These are phyloP conservation scores for Lutjanus campechanus DNA, from an alignment of 2,797 vertebrate genomes.

Conservation along the genomic window DNA sequence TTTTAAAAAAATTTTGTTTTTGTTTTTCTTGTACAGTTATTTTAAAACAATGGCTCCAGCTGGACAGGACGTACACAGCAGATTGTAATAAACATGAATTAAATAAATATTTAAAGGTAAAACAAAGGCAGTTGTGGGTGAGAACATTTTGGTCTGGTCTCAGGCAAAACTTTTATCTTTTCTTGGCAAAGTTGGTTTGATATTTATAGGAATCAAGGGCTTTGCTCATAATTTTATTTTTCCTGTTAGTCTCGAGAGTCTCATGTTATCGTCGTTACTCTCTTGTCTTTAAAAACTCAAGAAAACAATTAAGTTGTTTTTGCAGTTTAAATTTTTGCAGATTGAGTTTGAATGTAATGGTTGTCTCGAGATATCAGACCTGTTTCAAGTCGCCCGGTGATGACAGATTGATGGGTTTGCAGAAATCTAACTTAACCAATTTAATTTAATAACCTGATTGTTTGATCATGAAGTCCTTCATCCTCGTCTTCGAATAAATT, in stretches of 20 bases:
- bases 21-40: neutral
- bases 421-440: slow-evolving; percentile 1
- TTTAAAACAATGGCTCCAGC: slow-evolving; percentile 1
- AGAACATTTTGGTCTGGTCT: neutral
- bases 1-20: neutral
- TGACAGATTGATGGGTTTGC: slow-evolving; percentile 3
- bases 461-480: slow-evolving; percentile 9
- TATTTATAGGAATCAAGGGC: slow-evolving; percentile 8
- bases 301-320: slow-evolving; percentile 7
- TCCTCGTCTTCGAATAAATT: slow-evolving; percentile 13
- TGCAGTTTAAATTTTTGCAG: slow-evolving; percentile 1
- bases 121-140: slow-evolving; percentile 8
- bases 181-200: neutral
- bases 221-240: slow-evolving; percentile 25
- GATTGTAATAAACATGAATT: neutral
- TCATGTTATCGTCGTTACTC: too few relatives aligned
- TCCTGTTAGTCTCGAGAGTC: neutral
- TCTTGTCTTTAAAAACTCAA: neutral
- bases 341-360: slow-evolving; percentile 20
- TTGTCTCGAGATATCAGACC: neutral
- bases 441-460: slow-evolving; percentile 16
- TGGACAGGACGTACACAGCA: neutral
- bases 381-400: neutral
- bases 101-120: neutral
- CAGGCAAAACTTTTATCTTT: neutral